These are phyloP conservation scores for Palloptera scutellata DNA, from an alignment of 2,888 invertebrate genomes.

Conservation along the genomic window DNA sequence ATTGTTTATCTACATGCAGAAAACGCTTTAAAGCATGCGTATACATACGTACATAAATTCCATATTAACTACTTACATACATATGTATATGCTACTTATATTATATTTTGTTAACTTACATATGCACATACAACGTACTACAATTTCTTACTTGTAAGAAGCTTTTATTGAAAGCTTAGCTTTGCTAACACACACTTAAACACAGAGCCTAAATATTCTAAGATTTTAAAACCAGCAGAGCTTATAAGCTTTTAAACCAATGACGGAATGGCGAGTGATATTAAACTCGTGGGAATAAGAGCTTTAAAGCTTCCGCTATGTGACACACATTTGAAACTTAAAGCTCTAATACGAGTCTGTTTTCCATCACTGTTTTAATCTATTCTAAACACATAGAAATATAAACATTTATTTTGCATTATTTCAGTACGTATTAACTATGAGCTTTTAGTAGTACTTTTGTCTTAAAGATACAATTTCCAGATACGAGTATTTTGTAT, in stretches of 20 bases:
- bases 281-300: too few relatives aligned
- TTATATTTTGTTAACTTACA: slow-evolving; percentile 11
- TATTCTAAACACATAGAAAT: slow-evolving; percentile 38
- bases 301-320: too few relatives aligned
- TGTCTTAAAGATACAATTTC: slow-evolving; percentile 48
- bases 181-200: too few relatives aligned
- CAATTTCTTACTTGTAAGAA: slow-evolving; percentile 13
- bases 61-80: slow-evolving; percentile 12
- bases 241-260: too few relatives aligned
- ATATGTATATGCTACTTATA: slow-evolving; percentile 6
- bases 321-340: too few relatives aligned
- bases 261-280: too few relatives aligned
- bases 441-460: slow-evolving; percentile 23
- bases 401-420: slow-evolving; percentile 27
- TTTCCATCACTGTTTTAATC: neutral
- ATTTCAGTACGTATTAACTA: slow-evolving; percentile 11
- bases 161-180: slow-evolving; percentile 20
- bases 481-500: slow-evolving; percentile 44
- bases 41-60: neutral
- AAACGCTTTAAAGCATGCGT: neutral
- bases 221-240: too few relatives aligned
- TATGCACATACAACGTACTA: slow-evolving; percentile 11
- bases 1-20: slow-evolving; percentile 19
- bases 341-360: too few relatives aligned
- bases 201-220: too few relatives aligned